phyloP scores from a whole-genome alignment of 23 tunicate genomes.

The Halocynthia aurantium region DNA sequence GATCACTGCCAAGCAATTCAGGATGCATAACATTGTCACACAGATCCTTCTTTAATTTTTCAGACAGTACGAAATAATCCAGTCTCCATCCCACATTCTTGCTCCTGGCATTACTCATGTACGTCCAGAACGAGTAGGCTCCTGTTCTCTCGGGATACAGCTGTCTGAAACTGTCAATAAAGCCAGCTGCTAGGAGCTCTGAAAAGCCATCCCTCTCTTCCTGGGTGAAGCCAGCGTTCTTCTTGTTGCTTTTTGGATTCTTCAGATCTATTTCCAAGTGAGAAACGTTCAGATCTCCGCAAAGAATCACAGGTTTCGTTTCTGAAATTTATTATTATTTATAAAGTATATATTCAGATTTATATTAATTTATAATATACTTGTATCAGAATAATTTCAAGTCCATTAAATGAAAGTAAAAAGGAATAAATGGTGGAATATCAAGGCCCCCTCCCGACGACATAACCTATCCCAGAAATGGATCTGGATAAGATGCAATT shows the following conservation, averaged over 20 bases:
- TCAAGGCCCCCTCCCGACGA: no score
- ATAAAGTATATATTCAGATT: no score
- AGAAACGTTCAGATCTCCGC: slow-evolving; percentile 96
- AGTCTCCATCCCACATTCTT: slow-evolving; percentile 98
- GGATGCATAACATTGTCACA: slow-evolving; percentile 80
- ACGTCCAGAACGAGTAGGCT: slow-evolving; percentile 92
- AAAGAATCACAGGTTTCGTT: slow-evolving; percentile 80
- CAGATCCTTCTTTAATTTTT: slow-evolving; percentile 42
- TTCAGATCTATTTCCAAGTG: slow-evolving; percentile 85
- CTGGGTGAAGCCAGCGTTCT: slow-evolving; percentile 90
- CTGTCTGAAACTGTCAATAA: slow-evolving; percentile 65
- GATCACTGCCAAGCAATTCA: slow-evolving; percentile 88
- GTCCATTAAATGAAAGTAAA: no score
- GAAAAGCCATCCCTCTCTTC: slow-evolving; percentile 88
- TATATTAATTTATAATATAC: no score
- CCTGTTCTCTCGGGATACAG: slow-evolving; percentile 79
- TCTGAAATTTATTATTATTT: not conserved
- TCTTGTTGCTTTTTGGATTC: slow-evolving; percentile 80
- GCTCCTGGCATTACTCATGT: slow-evolving; percentile 90
- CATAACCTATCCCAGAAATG: no score
- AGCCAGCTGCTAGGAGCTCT: slow-evolving; percentile 53
- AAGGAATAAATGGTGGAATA: no score
- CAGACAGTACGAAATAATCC: slow-evolving; percentile 86
- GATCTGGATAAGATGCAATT: no score
- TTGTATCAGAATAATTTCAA: no score